phyloP scores from a whole-genome alignment of 2,113 vertebrate species.

The Arizona elegans region DNA sequence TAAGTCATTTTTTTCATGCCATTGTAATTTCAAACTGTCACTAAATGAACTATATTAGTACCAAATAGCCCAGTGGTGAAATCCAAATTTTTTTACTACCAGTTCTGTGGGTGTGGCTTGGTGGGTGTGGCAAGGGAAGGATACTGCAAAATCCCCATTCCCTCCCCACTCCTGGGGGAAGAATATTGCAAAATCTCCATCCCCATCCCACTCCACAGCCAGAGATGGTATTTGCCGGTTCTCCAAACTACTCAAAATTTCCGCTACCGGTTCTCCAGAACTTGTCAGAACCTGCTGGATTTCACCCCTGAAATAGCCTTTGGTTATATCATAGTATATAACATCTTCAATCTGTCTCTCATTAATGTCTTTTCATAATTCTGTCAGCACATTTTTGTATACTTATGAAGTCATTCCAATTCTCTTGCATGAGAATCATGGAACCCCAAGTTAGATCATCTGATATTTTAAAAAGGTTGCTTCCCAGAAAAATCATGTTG shows the following conservation, averaged over 20 bases:
- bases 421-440: conserved; percentile 9
- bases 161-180: too few relatives aligned
- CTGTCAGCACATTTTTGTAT: background rate
- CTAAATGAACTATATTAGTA: background rate
- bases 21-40: background rate
- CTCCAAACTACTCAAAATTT: too few relatives aligned
- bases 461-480: conserved; percentile 44
- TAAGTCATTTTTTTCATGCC: background rate
- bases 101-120: too few relatives aligned
- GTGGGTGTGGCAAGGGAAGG: too few relatives aligned
- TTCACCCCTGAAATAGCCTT: background rate
- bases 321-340: background rate
- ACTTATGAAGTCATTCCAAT: background rate
- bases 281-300: too few relatives aligned
- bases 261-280: too few relatives aligned
- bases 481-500: conserved; percentile 44
- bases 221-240: too few relatives aligned
- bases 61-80: background rate
- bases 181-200: too few relatives aligned
- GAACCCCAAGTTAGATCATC: conserved; percentile 44
- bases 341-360: background rate
- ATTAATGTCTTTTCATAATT: background rate
- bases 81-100: too few relatives aligned
- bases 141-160: too few relatives aligned
- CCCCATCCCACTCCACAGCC: too few relatives aligned